A percentile compares a stretch with the other conserved stretches of the same genome.
phyloP scores from a whole-genome alignment of 1,140 invertebrate genomes.

The Ceratosolen fusciceps region DNA sequence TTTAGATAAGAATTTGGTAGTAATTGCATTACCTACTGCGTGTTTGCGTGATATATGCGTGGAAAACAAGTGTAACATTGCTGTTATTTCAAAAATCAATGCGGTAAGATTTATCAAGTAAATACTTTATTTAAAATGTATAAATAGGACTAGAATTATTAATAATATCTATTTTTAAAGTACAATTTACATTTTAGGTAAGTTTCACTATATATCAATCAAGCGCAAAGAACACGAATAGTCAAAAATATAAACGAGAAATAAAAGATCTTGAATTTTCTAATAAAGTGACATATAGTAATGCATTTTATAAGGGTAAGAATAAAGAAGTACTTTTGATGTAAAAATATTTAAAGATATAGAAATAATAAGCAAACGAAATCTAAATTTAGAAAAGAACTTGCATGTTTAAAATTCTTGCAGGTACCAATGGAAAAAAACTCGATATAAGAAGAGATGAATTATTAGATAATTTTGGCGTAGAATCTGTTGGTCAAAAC shows the following conservation, averaged over 20 bases:
- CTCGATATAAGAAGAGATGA: background rate
- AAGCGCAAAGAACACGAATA: background rate
- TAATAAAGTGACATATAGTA: background rate
- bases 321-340: background rate
- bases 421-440: background rate
- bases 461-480: background rate
- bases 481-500: background rate
- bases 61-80: conserved; percentile 48
- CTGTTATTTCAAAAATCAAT: conserved; percentile 46
- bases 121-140: background rate
- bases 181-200: background rate
- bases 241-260: conserved; percentile 3
- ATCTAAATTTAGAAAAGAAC: too few relatives aligned
- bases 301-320: background rate
- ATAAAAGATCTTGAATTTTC: background rate
- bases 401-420: background rate
- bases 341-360: too few relatives aligned
- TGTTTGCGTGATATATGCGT: conserved; percentile 45
- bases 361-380: too few relatives aligned
- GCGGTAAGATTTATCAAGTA: conserved; percentile 40
- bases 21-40: conserved; percentile 48
- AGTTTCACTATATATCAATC: background rate
- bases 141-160: background rate
- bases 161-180: background rate
- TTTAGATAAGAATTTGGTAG: conserved; percentile 36